Evolutionary conservation across 2,797 vertebrate genomes (phyloP), one percentile per base, ranked within the genome.

Genomic region (Cyclopterus lumpus): DNA sequence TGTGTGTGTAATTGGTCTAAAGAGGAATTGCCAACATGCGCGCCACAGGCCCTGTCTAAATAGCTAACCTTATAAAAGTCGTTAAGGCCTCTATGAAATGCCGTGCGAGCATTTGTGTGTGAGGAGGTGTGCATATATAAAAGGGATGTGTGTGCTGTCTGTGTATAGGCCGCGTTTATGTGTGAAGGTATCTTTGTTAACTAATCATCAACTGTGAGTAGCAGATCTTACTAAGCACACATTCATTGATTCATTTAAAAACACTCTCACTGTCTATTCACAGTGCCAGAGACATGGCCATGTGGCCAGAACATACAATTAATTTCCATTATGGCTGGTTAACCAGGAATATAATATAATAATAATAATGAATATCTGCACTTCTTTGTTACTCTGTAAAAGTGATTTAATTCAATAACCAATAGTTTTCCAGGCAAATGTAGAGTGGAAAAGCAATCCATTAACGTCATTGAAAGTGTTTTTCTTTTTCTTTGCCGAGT

Each of bases 1-100:
- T 73, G 71, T 81, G 83, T 76, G 79, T 79, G 85, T 91, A 91
- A 92, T 90, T 91, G 80, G 83, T 86, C 82, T 83, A 71, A 57
- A 65, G 85, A 86, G 79, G 72, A 87, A 84, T 63, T 62, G 64
- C 82, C 62, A 81, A 86, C 73, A 75, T 84, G 79, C 38, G 0
- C 82, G 85, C 62, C 62, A 64, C 62, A 65, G 67, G 54, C 73
- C 53, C 74, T 12, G 55, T 77, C 75, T 87, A 77, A 90, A 86
- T 40, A 75, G 63, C 73, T 78, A 86, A 84, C 79, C 82, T 85
- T 80, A 77, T 87, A 84, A 87, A 91, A 83, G 68, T 88, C 85
- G 93, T 90, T 84, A 89, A 76, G 67, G 64, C 73, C 70, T 71
- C 32, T 57, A 60, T 77, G 64, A 86, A 59, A 71, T 73, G 55